Base-by-base conservation (phyloP, 2,113 vertebrate species). In the Eupsittula cactorum region DNA sequence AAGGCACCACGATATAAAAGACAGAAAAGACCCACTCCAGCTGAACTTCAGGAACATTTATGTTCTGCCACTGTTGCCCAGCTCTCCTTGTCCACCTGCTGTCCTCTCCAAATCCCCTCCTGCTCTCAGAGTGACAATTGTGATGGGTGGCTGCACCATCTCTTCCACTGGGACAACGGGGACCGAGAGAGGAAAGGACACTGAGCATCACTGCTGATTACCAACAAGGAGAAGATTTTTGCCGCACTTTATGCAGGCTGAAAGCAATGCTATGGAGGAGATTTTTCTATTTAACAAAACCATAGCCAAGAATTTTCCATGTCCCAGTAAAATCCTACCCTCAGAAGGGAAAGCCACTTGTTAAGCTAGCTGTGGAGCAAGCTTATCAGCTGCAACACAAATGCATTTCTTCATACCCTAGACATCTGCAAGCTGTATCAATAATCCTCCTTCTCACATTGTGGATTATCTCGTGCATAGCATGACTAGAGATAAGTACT, bases 391-490 rank as follows among this genome's bases (percentile, higher is more conserved):
- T 88, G 28, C 64, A 77, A 74, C 37, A 88, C 46, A 94, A 92
- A 46, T 80, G 29, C 79, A 70, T 33, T 90, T 67, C 70, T 92
- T 96, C 59, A 37, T 53, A 42, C 14, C 37, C 27, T 14, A 37
- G 90, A 50, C 76, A 93, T 78, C 90, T 95, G 82, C 59, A 83
- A 63, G 16, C 62, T 68, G 27, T 35, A 82, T 82, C 77, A 95
- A 89, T 82, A 75, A 89, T 39, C n/a, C 46, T 80, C 12, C 79
- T 93, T 55, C 81, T 83, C 55, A 70, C 68, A 70, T 6, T 41
- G 53, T 1, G 2, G 23, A 62, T 71, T 86, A 29, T 60, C n/a
- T 23, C 23, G 29, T 82, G 50, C 64, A 42, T 25, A 63, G 53
- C 46, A 82, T 53, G 46, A 69, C 85, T 18, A 71, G 44, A 85